A percentile compares a stretch with the other conserved stretches of the same genome.
Evolutionary conservation across 2,113 vertebrate genomes (phyloP).

Genomic region (Halichoerus grypus): DNA sequence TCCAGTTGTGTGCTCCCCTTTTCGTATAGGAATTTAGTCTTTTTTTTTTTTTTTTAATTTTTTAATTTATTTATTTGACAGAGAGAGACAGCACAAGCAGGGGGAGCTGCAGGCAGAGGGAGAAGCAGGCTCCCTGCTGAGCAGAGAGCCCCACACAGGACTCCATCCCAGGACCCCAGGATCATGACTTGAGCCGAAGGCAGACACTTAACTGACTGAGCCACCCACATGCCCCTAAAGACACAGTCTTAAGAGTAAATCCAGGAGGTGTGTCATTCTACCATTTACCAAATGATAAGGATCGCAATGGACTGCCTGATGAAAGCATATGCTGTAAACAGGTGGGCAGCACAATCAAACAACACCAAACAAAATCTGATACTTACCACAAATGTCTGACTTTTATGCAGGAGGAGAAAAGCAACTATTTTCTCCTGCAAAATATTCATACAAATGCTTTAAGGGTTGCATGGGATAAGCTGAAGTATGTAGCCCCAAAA

Average conservation of each 20-base stretch:
- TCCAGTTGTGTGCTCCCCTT: neutral
- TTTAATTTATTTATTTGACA: neutral
- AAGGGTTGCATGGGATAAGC: neutral
- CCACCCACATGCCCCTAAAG: neutral
- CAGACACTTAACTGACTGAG: neutral
- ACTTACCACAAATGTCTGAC: neutral
- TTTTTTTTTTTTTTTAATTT: neutral
- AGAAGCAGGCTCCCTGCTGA: neutral
- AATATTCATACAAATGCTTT: neutral
- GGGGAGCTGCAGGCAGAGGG: neutral
- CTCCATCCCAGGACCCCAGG: too few species aligned
- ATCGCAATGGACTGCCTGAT: neutral
- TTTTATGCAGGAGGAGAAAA: slow-evolving; percentile 24
- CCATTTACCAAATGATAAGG: neutral
- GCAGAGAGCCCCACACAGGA: too few species aligned
- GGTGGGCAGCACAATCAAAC: neutral
- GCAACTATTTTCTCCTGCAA: neutral
- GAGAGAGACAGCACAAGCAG: neutral
- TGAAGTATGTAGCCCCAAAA: neutral
- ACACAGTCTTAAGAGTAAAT: neutral
- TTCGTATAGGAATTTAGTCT: neutral
- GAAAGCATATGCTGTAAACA: neutral
- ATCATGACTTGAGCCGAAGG: too few species aligned
- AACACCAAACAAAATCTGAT: slow-evolving; percentile 52
- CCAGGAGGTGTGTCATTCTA: neutral